Conservation (phyloP, 1,140 invertebrate genomes). For the Caenorhabditis brenneri region DNA sequence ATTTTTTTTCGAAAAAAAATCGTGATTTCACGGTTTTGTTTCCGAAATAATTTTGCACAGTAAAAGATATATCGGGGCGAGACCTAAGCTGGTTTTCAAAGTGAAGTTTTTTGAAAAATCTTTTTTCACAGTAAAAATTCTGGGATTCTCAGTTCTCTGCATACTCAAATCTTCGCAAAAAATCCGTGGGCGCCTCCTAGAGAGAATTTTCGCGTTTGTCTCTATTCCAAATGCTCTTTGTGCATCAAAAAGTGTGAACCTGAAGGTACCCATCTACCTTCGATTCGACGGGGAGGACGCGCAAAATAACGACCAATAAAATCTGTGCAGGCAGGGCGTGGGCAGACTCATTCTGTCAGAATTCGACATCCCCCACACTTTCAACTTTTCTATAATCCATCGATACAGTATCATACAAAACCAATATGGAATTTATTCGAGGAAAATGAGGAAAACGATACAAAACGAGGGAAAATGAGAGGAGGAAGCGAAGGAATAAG, state of each 20-base stretch:
- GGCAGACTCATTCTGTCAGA: not conserved
- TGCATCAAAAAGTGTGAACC: not conserved
- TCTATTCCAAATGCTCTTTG: not conserved
- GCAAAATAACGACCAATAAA: slow-evolving; percentile 35
- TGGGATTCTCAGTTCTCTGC: too few species aligned
- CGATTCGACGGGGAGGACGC: not conserved
- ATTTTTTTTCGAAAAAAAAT: too few species aligned
- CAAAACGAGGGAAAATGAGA: not conserved
- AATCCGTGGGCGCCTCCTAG: too few species aligned
- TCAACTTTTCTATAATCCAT: too few species aligned
- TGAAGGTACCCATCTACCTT: slow-evolving; percentile 13
- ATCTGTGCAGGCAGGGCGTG: not conserved
- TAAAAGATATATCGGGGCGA: too few species aligned
- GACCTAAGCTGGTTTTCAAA: too few species aligned
- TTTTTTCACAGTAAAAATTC: too few species aligned
- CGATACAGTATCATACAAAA: not conserved
- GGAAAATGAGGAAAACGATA: slow-evolving; percentile 12
- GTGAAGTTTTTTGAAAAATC: too few species aligned
- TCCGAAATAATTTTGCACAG: too few species aligned
- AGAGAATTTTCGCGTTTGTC: not conserved
- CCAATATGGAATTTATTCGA: not conserved
- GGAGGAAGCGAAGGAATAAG: not conserved
- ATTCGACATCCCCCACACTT: too few species aligned
- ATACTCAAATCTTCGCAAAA: too few species aligned
- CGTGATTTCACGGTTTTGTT: too few species aligned